Percentiles rank a stretch among this genome's conserved stretches.
Conservation (phyloP, 2,888 invertebrate species). For the Caenorhabditis uteleia region DNA sequence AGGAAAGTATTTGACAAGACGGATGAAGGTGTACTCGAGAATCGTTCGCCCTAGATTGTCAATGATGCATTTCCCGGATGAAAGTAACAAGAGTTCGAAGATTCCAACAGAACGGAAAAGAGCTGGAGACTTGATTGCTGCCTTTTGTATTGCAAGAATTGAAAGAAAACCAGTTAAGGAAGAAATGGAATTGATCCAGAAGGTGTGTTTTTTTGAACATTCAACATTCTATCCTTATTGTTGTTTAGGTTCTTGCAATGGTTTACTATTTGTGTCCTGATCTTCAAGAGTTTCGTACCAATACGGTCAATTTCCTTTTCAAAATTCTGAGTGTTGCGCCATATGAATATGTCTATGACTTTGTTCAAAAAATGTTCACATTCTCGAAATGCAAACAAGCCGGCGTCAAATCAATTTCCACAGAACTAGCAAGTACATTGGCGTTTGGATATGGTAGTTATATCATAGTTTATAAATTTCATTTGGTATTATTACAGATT, state of each 20-base stretch:
- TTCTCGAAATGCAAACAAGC: conserved; percentile 3
- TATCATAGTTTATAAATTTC: too few relatives aligned
- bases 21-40: conserved; percentile 16
- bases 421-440: conserved; percentile 9
- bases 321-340: conserved; percentile 14
- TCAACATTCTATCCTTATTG: background rate
- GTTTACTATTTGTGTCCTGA: conserved; percentile 24
- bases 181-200: conserved; percentile 19
- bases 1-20: conserved; percentile 22
- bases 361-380: conserved; percentile 22
- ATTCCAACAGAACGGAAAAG: conserved; percentile 24
- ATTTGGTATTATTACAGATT: conserved; percentile 5
- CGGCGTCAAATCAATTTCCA: conserved; percentile 11
- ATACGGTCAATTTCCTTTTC: conserved; percentile 8
- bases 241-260: conserved; percentile 5
- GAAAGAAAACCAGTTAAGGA: background rate
- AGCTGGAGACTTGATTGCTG: conserved; percentile 12
- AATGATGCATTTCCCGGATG: conserved; percentile 20
- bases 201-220: too few relatives aligned
- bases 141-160: conserved; percentile 11
- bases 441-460: background rate
- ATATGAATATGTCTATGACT: conserved; percentile 27
- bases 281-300: conserved; percentile 21
- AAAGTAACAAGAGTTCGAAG: conserved; percentile 14
- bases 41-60: conserved; percentile 26